Base-by-base conservation (phyloP, 2,113 vertebrate genomes). In the Anser cygnoides region DNA sequence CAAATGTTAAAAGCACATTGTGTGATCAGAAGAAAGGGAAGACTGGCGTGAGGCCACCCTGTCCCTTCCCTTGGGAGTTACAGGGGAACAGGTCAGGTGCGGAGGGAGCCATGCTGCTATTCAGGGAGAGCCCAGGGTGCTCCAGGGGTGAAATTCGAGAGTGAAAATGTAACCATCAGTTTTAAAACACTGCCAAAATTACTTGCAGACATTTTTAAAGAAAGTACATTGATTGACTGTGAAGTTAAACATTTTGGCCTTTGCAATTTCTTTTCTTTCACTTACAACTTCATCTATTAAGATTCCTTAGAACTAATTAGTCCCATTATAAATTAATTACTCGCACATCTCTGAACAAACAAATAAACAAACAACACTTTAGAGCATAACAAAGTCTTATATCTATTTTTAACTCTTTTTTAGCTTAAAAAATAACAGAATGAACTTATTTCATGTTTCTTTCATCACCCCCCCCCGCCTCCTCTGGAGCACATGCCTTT, bases 151-250 rank as follows among this genome's bases (percentile, higher is more conserved):
- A 85, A 87, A 76, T 54, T 91, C 13, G 18, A 54, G n/a, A 57
- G 41, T 10, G 37, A 97, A 90, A 84, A 95, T 91, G 79, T 88
- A 97, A 95, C 88, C 84, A 93, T 39, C 83, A 93, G 81, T 79
- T 96, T 97, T 75, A 89, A 97, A 97, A 97, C 81, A 70, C 55
- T 94, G 90, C 82, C 85, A 95, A 94, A 95, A 97, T 90, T 95
- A 93, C 91, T 96, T 87, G 79, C 84, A 95, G 68, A 35, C 71
- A 92, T 83, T 96, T 93, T 96, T 95, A 88, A 97, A 87, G 75
- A 44, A 97, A 93, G 49, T 59, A 82, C 21, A 59, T 66, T 83
- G 91, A 91, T n/a, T 58, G 82, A 90, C 87, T 83, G 84, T 61
- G 15, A 46, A 95, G 89, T 96, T 96, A 87, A 93, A 63, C 33